Evolutionary conservation across 2,113 vertebrate species (phyloP), one percentile per base, ranked within the genome.

Genomic region (Zosterops lateralis): DNA sequence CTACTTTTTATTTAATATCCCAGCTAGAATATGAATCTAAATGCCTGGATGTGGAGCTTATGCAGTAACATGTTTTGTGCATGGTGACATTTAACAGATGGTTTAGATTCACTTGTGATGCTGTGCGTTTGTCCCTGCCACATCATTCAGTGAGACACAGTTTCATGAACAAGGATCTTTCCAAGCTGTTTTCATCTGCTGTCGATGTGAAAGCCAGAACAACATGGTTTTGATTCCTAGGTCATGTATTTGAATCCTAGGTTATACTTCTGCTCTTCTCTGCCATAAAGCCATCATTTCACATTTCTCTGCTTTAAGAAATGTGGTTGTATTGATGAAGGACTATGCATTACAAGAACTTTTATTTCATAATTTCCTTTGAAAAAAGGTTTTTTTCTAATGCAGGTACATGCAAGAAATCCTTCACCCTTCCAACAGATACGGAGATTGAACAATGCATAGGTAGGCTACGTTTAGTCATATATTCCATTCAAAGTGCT

Each of bases 81-180:
- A 60, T 15, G 38, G n/a, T 92, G 92, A 83, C 90, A 90, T 93
- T 96, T 92, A 95, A 87, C 89, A 91, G 87, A 91, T 94, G 91
- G 91, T 79, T 95, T 80, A 77, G 44, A 86, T 80, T 91, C 50
- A 44, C 40, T 87, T 85, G 85, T 66, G 68, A 17, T 80, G 72
- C 50, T 83, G 42, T 74, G 77, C 76, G 56, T 91, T 89, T 87
- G 76, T 95, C 82, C 51, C 61, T 90, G 60, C 56, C 47, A 70
- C 87, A 85, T 95, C 72, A 61, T 62, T 93, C 60, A 45, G 1
- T 51, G 64, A 87, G 60, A 77, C 53, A 54, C 31, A 40, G 50
- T 87, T 89, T 44, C 50, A 72, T 42, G 67, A 89, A 51, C 32
- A 56, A 58, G 72, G 34, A 61, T 74, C 26, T 85, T 90, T 89